Evolutionary conservation across 2,797 vertebrate genomes (phyloP).

Genomic region (Oreonectes daqikongensis): DNA sequence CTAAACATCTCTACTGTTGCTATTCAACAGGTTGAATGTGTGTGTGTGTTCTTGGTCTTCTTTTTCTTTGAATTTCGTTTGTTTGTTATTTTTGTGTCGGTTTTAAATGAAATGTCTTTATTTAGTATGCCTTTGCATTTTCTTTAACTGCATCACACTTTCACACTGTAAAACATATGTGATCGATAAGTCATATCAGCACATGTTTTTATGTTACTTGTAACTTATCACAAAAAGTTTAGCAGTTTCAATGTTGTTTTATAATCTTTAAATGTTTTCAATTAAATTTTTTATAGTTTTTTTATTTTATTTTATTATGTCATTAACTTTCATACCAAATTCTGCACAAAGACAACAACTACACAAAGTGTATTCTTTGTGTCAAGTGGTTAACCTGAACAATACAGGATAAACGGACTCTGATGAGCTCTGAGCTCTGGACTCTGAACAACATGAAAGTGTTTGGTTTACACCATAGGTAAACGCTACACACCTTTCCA

Average conservation of each 20-base stretch:
- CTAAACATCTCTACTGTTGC: neutral
- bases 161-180: too few species aligned
- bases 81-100: too few species aligned
- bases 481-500: conserved; percentile 49
- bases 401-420: neutral
- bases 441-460: conserved; percentile 8
- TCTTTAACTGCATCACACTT: too few species aligned
- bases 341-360: neutral
- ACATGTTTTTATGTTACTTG: too few species aligned
- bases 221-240: too few species aligned
- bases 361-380: neutral
- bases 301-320: neutral
- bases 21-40: neutral
- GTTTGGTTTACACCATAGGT: conserved; percentile 25
- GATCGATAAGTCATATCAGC: too few species aligned
- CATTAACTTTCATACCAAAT: neutral
- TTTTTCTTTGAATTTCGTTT: neutral
- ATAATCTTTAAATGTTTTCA: too few species aligned
- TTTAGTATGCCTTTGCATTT: too few species aligned
- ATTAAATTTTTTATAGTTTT: neutral
- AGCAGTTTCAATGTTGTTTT: too few species aligned
- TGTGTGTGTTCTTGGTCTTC: neutral
- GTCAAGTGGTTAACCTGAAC: neutral
- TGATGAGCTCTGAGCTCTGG: neutral
- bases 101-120: too few species aligned